Evolutionary conservation across 2,113 vertebrate species (phyloP).

Genomic region (Corvus moneduloides): DNA sequence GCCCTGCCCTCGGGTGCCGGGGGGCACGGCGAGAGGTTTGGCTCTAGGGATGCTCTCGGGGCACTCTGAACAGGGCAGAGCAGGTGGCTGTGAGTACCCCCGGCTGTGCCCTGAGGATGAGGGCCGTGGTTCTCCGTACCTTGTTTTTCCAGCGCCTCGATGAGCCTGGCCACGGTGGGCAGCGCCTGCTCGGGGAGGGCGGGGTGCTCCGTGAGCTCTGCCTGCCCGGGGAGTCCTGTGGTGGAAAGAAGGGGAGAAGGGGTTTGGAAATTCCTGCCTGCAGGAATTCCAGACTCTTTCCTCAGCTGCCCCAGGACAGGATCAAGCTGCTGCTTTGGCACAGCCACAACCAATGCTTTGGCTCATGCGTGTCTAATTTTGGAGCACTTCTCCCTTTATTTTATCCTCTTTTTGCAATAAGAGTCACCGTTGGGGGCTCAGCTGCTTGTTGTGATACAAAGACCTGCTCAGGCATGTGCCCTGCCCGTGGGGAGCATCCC

Average conservation of each 20-base stretch:
- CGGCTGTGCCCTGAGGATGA: rapidly evolving
- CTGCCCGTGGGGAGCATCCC: rapidly evolving
- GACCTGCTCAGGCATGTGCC: rapidly evolving
- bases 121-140: neutral
- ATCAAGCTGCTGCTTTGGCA: slow-evolving; percentile 45
- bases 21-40: neutral
- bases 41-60: rapidly evolving
- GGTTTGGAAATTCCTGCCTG: neutral
- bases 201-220: slow-evolving; percentile 54
- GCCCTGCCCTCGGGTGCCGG: rapidly evolving
- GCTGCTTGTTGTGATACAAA: neutral
- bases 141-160: slow-evolving; percentile 74
- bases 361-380: neutral
- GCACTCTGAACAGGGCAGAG: rapidly evolving
- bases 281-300: neutral
- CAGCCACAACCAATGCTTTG: neutral
- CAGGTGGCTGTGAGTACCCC: rapidly evolving
- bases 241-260: slow-evolving; percentile 19
- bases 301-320: neutral
- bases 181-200: slow-evolving; percentile 67
- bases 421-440: neutral
- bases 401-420: slow-evolving; percentile 11
- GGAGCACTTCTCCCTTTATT: neutral
- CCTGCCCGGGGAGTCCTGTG: slow-evolving; percentile 53
- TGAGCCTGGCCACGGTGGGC: slow-evolving; percentile 70